A percentile compares a stretch with the other conserved stretches of the same genome.
These are phyloP conservation scores for Eristalis pertinax DNA, from an alignment of 2,888 invertebrate species.

Conservation along the genomic window DNA sequence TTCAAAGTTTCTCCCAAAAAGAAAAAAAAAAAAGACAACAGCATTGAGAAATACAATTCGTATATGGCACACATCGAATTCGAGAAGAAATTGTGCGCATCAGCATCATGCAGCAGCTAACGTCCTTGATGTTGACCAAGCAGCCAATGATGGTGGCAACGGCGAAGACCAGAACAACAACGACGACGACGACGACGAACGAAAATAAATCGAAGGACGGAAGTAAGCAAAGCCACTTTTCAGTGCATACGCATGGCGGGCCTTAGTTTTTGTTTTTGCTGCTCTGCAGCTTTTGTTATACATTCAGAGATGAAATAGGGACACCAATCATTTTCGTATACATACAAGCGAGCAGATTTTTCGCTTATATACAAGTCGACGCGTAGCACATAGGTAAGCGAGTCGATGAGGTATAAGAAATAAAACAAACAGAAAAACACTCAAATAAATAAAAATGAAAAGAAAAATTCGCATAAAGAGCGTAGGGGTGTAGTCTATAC, in stretches of 20 bases:
- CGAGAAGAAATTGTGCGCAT: constrained; percentile 41
- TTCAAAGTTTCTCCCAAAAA: neutral
- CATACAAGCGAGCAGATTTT: constrained; percentile 45
- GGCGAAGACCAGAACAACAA: constrained; percentile 14
- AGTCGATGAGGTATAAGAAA: constrained; percentile 60
- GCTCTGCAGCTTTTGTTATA: constrained; percentile 48
- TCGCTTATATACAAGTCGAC: constrained; percentile 60
- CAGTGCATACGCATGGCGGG: constrained; percentile 69
- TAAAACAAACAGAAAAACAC: constrained; percentile 23
- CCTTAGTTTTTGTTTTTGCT: constrained; percentile 60
- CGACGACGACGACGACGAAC: constrained; percentile 9
- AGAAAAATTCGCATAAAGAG: constrained; percentile 69
- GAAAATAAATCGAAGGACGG: constrained; percentile 71
- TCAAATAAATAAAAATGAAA: constrained; percentile 52
- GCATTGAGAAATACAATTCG: neutral
- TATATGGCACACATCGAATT: constrained; percentile 1
- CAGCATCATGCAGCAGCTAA: constrained; percentile 35
- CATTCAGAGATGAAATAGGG: constrained; percentile 64
- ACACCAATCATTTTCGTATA: constrained; percentile 70
- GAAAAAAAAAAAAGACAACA: neutral
- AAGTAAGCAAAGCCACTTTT: constrained; percentile 58
- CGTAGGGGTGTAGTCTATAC: constrained; percentile 49
- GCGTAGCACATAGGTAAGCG: constrained; percentile 51
- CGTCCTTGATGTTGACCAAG: constrained; percentile 69
- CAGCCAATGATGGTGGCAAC: constrained; percentile 1